Conservation (phyloP, 2,888 invertebrate genomes). For the Adelognathus sp. region DNA sequence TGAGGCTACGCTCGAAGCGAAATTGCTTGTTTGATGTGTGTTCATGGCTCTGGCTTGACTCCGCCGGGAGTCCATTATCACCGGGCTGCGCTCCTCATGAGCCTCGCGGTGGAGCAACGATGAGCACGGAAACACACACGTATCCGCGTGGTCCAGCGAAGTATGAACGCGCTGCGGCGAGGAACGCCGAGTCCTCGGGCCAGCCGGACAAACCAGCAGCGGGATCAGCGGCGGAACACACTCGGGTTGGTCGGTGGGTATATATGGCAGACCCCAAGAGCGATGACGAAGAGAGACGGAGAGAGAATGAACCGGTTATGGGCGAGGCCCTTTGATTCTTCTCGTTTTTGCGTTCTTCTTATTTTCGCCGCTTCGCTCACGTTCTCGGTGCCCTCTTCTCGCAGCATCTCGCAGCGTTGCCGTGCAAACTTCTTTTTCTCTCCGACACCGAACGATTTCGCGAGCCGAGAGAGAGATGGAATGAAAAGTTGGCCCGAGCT, state of each 20-base stretch:
- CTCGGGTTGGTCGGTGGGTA: slow-evolving; percentile 65
- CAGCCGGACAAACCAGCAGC: slow-evolving; percentile 51
- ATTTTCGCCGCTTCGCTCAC: slow-evolving; percentile 53
- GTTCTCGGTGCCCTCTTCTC: slow-evolving; percentile 71
- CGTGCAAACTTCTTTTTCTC: slow-evolving; percentile 12
- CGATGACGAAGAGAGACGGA: slow-evolving; percentile 70
- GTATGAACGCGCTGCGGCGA: slow-evolving; percentile 26
- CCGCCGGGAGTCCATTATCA: slow-evolving; percentile 25
- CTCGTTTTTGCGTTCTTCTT: slow-evolving; percentile 70
- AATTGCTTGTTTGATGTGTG: background rate
- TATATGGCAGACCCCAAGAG: slow-evolving; percentile 48
- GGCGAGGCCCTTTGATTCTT: slow-evolving; percentile 79
- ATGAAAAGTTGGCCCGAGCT: slow-evolving; percentile 53
- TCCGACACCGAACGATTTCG: slow-evolving; percentile 43
- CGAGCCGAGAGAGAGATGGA: slow-evolving; percentile 59
- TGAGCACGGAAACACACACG: background rate
- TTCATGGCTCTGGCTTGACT: background rate
- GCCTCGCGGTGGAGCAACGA: background rate
- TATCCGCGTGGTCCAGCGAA: slow-evolving; percentile 67
- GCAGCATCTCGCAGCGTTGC: slow-evolving; percentile 19
- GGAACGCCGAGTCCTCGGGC: slow-evolving; percentile 38
- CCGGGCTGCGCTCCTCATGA: slow-evolving; percentile 1
- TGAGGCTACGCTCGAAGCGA: background rate
- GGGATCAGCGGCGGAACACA: slow-evolving; percentile 62
- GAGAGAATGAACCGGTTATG: slow-evolving; percentile 80